These are phyloP conservation scores for Rhynchopsitta pachyrhyncha DNA, from an alignment of 2,113 vertebrate species.

Conservation along the genomic window DNA sequence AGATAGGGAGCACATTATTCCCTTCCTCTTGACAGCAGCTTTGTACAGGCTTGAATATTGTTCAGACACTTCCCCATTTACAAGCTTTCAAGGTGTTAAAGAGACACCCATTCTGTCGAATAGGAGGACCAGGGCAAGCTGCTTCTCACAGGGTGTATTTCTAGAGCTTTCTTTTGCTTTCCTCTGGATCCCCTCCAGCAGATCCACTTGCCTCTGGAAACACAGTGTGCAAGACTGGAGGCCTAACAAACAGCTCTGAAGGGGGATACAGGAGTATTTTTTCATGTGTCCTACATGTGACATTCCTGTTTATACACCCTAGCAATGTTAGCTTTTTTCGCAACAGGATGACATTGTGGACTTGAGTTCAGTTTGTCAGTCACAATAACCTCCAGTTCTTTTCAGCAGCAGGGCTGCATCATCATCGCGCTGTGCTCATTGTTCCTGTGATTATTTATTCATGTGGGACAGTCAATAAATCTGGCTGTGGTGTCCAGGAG, in stretches of 20 bases:
- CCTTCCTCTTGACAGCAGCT: not conserved
- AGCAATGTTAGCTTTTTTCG: constrained; percentile 64
- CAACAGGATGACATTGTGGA: constrained; percentile 48
- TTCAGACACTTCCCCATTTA: not conserved
- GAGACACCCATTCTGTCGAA: not conserved
- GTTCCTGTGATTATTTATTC: constrained; percentile 48
- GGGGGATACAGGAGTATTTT: not conserved
- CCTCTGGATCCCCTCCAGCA: not conserved
- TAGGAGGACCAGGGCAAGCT: not conserved
- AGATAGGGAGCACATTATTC: not conserved
- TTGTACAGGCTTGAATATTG: not conserved
- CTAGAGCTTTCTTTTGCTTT: constrained; percentile 40
- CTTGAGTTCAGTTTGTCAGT: constrained; percentile 45
- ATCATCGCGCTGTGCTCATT: constrained; percentile 8
- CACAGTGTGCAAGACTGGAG: not conserved
- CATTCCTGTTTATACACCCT: constrained; percentile 16
- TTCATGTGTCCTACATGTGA: not conserved
- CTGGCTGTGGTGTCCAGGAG: not conserved
- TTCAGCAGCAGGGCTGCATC: not conserved
- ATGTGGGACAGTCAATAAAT: constrained; percentile 34
- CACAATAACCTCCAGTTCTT: constrained; percentile 42
- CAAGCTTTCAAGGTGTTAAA: not conserved
- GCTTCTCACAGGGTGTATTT: not conserved
- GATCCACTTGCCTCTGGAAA: not conserved
- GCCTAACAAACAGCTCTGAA: not conserved